A percentile compares a stretch with the other conserved stretches of the same genome.
Evolutionary conservation across 1,140 invertebrate species (phyloP).

Genomic region (Mylabris phalerata): DNA sequence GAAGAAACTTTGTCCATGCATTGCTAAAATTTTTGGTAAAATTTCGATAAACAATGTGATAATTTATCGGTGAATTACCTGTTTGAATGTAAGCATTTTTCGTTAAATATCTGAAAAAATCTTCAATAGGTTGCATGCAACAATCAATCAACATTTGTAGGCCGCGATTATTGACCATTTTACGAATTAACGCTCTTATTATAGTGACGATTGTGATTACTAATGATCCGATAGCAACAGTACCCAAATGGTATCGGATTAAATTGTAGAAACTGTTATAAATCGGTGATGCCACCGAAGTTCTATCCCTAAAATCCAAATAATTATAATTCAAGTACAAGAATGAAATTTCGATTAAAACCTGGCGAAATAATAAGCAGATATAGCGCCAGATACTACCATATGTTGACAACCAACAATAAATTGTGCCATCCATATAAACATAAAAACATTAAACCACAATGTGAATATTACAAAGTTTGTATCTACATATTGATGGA

Average conservation of each 20-base stretch:
- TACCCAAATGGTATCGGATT: conserved; percentile 66
- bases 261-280: conserved; percentile 50
- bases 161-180: conserved; percentile 18
- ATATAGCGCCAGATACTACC: conserved; percentile 66
- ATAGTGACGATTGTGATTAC: conserved; percentile 66
- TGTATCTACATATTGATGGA: conserved; percentile 45
- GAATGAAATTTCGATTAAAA: conserved; percentile 30
- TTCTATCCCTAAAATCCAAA: conserved; percentile 53
- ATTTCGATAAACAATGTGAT: neutral
- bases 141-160: conserved; percentile 45
- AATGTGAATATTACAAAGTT: conserved; percentile 52
- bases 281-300: conserved; percentile 52
- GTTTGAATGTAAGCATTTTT: conserved; percentile 76
- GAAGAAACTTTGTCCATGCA: conserved; percentile 66
- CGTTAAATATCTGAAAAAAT: conserved; percentile 62
- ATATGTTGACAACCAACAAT: conserved; percentile 71
- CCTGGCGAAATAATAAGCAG: conserved; percentile 73
- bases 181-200: conserved; percentile 49
- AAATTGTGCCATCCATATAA: conserved; percentile 69
- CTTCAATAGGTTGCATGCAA: conserved; percentile 64
- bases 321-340: neutral
- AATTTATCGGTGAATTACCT: conserved; percentile 43
- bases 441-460: conserved; percentile 48
- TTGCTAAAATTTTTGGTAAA: conserved; percentile 47
- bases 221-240: conserved; percentile 68